Evolutionary conservation across 1,140 invertebrate genomes (phyloP), one percentile per base, ranked within the genome.

Genomic region (Trichonephila inaurata): DNA sequence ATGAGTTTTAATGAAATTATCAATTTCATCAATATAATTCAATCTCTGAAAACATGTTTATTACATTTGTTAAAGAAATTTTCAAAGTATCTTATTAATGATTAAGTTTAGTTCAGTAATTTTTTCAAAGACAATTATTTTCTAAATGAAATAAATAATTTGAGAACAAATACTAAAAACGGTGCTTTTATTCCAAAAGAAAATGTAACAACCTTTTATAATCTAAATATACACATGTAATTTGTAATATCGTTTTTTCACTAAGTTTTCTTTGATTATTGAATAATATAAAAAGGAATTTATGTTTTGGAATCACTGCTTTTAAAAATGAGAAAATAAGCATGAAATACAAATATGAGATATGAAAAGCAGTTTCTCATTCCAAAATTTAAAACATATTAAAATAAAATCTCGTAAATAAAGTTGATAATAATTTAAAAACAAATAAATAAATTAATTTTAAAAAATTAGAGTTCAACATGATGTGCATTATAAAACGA

Each of bases 371-470:
- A 33, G 28, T 33, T 77, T 14, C 7, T 51, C 10, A 51, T 51
- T 51, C 51, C 5, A 1, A 18, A 18, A 33, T 33, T 33, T 18
- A 77, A 77, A 77, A 33, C 33, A 19, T 28, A 33, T 33, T 16
- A 77, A 77, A 77, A 77, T 77, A 40, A 77, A 77, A 40, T 40
- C 28, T 77, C 18, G 72, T 40, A 19, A 21, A 18, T 19, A 64
- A 64, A 16, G 62, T 64, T 64, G 51, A 64, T 19, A 12, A 77
- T 77, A 12, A 77, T 77, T 77, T 77, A 77, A 77, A 77, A 77
- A 5, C 72, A 77, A 77, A 77, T 77, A 77, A 77, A 77, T 77
- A 33, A 77, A 40, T n/a, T 77, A 18, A 51, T 0, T 51, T 12
- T 8, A 7, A 40, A 77, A 33, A 33, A 33, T 77, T 7, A 7